A percentile compares a stretch with the other conserved stretches of the same genome.
phyloP scores from a whole-genome alignment of 2,888 invertebrate genomes.

The Colostygia pectinataria region DNA sequence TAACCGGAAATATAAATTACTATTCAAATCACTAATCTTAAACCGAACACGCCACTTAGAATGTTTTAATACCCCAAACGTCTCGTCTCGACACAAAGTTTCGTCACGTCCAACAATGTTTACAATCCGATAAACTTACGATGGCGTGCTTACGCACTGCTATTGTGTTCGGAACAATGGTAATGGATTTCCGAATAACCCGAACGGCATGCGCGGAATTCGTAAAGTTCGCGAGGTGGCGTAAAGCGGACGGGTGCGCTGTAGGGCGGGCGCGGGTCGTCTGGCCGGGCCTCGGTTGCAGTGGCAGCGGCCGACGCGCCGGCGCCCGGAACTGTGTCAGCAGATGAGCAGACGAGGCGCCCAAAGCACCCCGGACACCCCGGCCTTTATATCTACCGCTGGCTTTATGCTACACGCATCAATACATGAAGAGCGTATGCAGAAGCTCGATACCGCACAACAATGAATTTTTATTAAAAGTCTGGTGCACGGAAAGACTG shows the following conservation, averaged over 20 bases:
- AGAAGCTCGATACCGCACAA: conserved; percentile 7
- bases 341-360: conserved; percentile 68
- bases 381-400: conserved; percentile 55
- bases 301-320: conserved; percentile 70
- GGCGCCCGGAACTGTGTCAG: conserved; percentile 81
- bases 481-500: background rate
- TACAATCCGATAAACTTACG: conserved; percentile 58
- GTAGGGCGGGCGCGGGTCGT: conserved; percentile 73
- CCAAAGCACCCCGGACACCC: conserved; percentile 61
- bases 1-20: background rate
- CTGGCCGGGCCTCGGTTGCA: conserved; percentile 72
- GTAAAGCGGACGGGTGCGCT: conserved; percentile 57
- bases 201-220: conserved; percentile 37
- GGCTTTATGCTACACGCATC: conserved; percentile 38
- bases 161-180: conserved; percentile 65
- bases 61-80: conserved; percentile 23
- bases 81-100: conserved; percentile 35
- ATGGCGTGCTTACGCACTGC: conserved; percentile 62
- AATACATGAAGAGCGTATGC: conserved; percentile 13
- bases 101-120: conserved; percentile 50
- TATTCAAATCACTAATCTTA: conserved; percentile 18
- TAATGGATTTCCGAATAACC: conserved; percentile 51
- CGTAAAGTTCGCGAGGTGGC: conserved; percentile 38
- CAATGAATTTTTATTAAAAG: conserved; percentile 11
- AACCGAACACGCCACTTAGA: conserved; percentile 31